Evolutionary conservation across 2,113 vertebrate species (phyloP), one percentile per base, ranked within the genome.

Genomic region (Platycercus adscitus): DNA sequence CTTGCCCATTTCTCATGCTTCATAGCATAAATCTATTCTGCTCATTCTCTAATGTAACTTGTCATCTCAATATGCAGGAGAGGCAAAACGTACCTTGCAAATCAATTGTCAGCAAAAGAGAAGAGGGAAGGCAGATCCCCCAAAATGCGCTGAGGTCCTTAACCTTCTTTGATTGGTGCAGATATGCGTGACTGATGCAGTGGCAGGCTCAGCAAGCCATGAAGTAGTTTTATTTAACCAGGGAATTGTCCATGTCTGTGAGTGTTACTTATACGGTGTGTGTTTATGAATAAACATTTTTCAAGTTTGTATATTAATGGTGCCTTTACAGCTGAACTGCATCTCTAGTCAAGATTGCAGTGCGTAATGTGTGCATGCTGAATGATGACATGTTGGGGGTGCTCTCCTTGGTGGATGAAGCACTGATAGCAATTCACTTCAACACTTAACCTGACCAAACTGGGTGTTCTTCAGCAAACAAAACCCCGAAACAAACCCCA

Each of bases 141-240:
- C 44, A 82, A 78, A 84, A 88, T 9, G 69, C 2, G 1, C n/a
- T 41, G 4, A 10, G 88, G 76, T 91, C 81, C 86, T 96, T 91
- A 97, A 88, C 90, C 91, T 82, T 55, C 76, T 92, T 82, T 96
- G 88, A 96, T 91, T 97, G 96, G 89, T 75, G 69, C 69, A 61
- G 95, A 64, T 61, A 37, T 0, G 18, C 91, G 52, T 58, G 90
- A 65, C 66, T 80, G 66, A 63, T 33, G 52, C 65, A 28, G 73
- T 56, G 77, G 77, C 86, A 88, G 91, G 79, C 86, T 97, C 93
- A 92, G 88, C 55, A 93, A 94, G 79, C 68, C 85, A 35, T 58
- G 3, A 53, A 84, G 61, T 61, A 47, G 77, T 61, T 90, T 64
- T 35, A 72, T 92, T 84, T 92, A 88, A 64, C 66, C 31, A 65